phyloP scores from a whole-genome alignment of 2,113 vertebrate genomes.

The Phalacrocorax aristotelis region DNA sequence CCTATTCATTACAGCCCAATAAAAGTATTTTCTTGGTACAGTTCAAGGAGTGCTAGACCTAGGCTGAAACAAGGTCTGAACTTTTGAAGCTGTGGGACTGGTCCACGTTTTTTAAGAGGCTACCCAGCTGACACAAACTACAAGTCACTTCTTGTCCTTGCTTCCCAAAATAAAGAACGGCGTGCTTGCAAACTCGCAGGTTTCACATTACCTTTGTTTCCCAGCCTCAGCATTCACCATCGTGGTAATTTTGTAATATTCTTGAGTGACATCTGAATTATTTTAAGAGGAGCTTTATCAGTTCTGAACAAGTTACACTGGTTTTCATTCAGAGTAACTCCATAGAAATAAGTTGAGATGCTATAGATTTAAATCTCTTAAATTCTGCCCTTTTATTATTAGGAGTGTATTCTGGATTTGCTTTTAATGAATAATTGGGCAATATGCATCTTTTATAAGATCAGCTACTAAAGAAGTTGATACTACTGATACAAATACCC shows the following conservation, averaged over 20 bases:
- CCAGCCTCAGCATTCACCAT: neutral
- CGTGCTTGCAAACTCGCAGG: neutral
- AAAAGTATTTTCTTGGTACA: neutral
- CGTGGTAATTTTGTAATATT: neutral
- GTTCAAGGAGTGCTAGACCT: neutral
- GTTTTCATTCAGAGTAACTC: neutral
- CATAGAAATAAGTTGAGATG: neutral
- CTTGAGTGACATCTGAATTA: neutral
- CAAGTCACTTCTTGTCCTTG: conserved; percentile 22
- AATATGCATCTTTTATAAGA: neutral
- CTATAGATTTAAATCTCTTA: neutral
- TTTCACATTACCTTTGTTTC: neutral
- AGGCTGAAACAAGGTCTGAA: neutral
- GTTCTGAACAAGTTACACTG: neutral
- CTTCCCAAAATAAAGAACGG: neutral
- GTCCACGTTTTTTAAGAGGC: neutral
- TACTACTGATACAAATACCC: neutral
- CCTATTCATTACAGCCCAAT: neutral
- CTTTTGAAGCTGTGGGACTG: neutral
- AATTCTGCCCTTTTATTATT: neutral
- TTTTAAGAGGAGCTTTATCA: neutral
- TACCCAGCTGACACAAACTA: neutral
- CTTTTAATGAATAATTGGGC: neutral
- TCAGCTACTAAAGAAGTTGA: neutral
- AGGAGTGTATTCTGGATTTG: neutral